A percentile compares a stretch with the other conserved stretches of the same genome.
These are phyloP conservation scores for Trochalopteron elliotii DNA, from an alignment of 2,113 vertebrate species.

Conservation along the genomic window DNA sequence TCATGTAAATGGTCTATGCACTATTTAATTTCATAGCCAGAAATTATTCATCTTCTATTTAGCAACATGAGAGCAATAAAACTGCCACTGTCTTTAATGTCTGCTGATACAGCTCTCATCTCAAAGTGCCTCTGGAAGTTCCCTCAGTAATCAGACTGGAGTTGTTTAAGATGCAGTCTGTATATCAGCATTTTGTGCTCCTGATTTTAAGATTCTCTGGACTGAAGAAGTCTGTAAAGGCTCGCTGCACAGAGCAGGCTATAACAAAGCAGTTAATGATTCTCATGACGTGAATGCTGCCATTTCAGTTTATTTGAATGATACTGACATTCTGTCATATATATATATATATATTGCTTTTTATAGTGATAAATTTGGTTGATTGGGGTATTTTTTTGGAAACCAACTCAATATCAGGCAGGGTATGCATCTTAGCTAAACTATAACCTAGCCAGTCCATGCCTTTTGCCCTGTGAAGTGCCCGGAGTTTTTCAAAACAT, in stretches of 20 bases:
- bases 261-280: slow-evolving; percentile 55
- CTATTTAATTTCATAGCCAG: background rate
- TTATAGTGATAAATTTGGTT: background rate
- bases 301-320: slow-evolving; percentile 43
- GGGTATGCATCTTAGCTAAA: slow-evolving; percentile 48
- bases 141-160: background rate
- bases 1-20: background rate
- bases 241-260: slow-evolving; percentile 27
- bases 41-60: background rate
- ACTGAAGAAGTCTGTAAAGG: slow-evolving; percentile 26
- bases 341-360: background rate
- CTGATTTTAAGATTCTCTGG: slow-evolving; percentile 19
- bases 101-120: background rate
- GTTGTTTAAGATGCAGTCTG: background rate
- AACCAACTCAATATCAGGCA: background rate
- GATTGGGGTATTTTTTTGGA: background rate
- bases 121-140: background rate
- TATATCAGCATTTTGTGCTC: background rate
- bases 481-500: slow-evolving; percentile 56
- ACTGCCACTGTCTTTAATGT: background rate
- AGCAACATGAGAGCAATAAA: background rate
- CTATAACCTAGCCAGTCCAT: slow-evolving; percentile 38
- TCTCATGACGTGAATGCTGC: slow-evolving; percentile 16
- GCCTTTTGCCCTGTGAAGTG: slow-evolving; percentile 69
- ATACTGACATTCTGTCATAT: background rate